These are phyloP conservation scores for Scotopteryx bipunctaria DNA, from an alignment of 2,888 invertebrate species.

Conservation along the genomic window DNA sequence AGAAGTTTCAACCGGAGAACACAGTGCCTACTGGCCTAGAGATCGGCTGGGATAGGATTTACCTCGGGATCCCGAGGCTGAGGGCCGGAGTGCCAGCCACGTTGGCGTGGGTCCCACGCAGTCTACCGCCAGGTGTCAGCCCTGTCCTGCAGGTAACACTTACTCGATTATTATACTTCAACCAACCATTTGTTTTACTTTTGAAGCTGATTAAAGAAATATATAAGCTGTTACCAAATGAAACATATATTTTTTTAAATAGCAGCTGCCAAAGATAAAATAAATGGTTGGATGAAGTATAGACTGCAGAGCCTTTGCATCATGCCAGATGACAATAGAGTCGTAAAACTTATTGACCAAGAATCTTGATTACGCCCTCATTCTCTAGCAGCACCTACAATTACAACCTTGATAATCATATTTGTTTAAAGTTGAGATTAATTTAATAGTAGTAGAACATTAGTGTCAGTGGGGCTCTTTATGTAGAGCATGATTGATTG, in stretches of 20 bases:
- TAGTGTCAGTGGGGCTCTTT: background rate
- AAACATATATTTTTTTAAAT: no score
- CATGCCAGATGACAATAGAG: background rate
- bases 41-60: constrained; percentile 87
- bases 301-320: no score
- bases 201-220: no score
- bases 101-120: constrained; percentile 86
- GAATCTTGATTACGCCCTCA: background rate
- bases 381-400: no score
- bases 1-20: constrained; percentile 87
- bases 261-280: no score
- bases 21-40: constrained; percentile 91
- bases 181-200: no score
- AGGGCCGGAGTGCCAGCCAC: constrained; percentile 91
- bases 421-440: background rate
- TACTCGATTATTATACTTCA: no score
- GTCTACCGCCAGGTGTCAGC: constrained; percentile 85
- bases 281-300: no score
- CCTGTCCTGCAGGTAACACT: constrained; percentile 87
- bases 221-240: no score
- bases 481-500: background rate
- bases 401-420: background rate
- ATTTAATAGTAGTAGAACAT: background rate
- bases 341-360: background rate
- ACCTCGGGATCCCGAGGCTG: constrained; percentile 89